phyloP scores from a whole-genome alignment of 2,113 vertebrate genomes.

The Apteryx owenii region DNA sequence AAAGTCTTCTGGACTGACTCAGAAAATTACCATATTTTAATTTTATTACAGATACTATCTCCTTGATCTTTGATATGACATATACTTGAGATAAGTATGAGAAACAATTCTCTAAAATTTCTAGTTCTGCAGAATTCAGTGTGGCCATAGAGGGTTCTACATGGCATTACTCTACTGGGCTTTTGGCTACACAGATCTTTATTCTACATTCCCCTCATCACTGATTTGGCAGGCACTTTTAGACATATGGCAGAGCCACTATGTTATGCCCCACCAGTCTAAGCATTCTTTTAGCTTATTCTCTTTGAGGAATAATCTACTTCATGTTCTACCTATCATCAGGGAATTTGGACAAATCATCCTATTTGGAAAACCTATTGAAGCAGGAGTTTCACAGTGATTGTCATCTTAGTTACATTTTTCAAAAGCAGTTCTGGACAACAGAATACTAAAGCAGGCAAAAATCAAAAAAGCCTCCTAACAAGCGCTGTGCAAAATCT shows the following conservation, averaged over 20 bases:
- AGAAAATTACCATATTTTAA: background rate
- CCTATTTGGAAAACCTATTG: background rate
- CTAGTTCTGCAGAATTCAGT: background rate
- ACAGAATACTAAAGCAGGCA: background rate
- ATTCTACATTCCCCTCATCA: background rate
- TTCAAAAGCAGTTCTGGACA: background rate
- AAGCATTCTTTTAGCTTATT: background rate
- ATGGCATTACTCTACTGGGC: background rate
- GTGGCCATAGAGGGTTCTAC: background rate
- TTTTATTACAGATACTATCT: background rate
- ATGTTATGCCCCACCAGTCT: background rate
- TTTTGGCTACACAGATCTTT: background rate
- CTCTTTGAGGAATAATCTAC: background rate
- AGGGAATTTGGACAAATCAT: conserved; percentile 21
- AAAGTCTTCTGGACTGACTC: background rate
- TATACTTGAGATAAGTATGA: background rate
- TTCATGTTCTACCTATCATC: background rate
- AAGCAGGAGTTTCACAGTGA: background rate
- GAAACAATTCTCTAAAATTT: background rate
- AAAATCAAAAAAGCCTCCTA: background rate
- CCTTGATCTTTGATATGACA: background rate
- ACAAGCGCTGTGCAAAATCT: background rate
- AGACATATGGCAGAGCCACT: background rate
- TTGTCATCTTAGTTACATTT: background rate
- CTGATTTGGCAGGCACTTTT: background rate